These are phyloP conservation scores for Tonatia bakeri DNA, from an alignment of 2,113 vertebrate genomes.

Conservation along the genomic window DNA sequence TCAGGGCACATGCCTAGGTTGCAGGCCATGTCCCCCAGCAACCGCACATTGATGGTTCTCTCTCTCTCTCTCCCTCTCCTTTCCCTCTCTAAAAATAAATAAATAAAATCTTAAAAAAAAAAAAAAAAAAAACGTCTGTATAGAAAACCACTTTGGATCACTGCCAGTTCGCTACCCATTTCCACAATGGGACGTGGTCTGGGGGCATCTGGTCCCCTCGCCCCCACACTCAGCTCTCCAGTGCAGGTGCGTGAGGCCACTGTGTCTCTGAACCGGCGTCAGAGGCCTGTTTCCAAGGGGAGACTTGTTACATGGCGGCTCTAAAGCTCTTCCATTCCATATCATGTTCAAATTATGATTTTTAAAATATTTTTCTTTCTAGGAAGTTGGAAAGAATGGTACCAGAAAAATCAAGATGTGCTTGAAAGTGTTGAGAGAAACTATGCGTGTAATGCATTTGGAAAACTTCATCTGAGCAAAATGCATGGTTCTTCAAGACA, in stretches of 20 bases:
- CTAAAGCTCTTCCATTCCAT: neutral
- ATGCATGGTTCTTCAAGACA: conserved; percentile 22
- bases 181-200: neutral
- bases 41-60: no score
- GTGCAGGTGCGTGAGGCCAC: neutral
- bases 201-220: neutral
- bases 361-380: neutral
- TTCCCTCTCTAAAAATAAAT: no score
- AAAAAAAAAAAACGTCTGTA: neutral
- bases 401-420: conserved; percentile 40
- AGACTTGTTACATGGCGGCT: neutral
- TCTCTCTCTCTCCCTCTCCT: no score
- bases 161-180: neutral
- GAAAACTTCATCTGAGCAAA: conserved; percentile 36
- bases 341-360: neutral
- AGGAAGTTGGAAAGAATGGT: conserved; percentile 56
- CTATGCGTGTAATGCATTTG: neutral
- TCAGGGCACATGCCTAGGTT: no score
- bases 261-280: neutral
- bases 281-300: neutral
- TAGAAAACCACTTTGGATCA: neutral
- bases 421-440: conserved; percentile 9
- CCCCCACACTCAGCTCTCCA: neutral
- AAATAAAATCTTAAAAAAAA: no score
- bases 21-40: no score